Percentiles rank a stretch among this genome's conserved stretches.
Conservation (phyloP, 2,797 vertebrate genomes). For the Mus minutoides region DNA sequence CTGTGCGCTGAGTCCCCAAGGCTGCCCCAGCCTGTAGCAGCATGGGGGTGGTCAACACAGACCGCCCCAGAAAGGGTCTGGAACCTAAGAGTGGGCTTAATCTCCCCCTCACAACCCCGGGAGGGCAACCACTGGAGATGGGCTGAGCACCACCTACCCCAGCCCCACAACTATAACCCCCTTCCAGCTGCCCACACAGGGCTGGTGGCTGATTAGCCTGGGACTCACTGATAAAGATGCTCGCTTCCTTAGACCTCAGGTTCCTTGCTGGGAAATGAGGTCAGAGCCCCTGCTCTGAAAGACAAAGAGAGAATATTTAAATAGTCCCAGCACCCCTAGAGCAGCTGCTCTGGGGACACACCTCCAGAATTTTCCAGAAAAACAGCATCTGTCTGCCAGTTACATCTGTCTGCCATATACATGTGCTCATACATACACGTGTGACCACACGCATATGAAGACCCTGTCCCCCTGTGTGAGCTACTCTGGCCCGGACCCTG, state of each 20-base stretch:
- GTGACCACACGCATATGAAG: background rate
- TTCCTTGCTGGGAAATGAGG: background rate
- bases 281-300: background rate
- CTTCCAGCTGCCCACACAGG: background rate
- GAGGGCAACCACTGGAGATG: background rate
- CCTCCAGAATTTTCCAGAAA: background rate
- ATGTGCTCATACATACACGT: fast-evolving
- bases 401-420: background rate
- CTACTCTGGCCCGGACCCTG: background rate
- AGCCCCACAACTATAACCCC: no score
- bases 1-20: constrained; percentile 18
- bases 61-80: background rate
- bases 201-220: fast-evolving
- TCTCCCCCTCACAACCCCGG: background rate
- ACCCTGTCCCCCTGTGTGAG: fast-evolving
- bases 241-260: background rate
- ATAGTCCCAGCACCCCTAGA: background rate
- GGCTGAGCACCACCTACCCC: background rate
- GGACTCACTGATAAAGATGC: background rate
- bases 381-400: background rate
- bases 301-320: background rate
- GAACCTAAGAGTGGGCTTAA: background rate
- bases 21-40: background rate
- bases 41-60: background rate
- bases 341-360: background rate